Conservation (phyloP, 1,140 invertebrate genomes). For the Potamilus streckersoni region DNA sequence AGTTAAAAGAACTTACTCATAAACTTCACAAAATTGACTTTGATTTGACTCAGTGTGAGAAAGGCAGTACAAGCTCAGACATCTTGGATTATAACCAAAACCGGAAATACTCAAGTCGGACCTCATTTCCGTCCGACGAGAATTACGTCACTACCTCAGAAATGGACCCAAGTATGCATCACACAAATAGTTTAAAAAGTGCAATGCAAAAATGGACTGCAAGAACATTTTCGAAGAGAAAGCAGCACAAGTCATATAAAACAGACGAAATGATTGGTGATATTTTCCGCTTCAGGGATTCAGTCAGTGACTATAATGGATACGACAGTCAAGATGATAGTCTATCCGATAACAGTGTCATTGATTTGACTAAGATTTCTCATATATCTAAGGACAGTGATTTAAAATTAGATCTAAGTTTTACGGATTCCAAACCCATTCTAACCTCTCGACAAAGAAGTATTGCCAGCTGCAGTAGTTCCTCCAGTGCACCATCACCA, state of each 20-base stretch:
- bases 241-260: background rate
- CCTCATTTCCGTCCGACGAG: conserved; percentile 5
- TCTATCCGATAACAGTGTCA: conserved; percentile 10
- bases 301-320: conserved; percentile 3
- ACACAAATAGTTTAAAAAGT: conserved; percentile 18
- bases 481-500: conserved; percentile 26
- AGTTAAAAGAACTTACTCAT: conserved; percentile 39
- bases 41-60: conserved; percentile 29
- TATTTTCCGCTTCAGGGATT: conserved; percentile 9
- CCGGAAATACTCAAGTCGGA: conserved; percentile 26
- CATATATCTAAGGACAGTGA: background rate
- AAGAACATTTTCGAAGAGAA: conserved; percentile 30
- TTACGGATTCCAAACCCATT: too few species aligned
- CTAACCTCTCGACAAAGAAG: too few species aligned
- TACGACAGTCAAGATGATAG: conserved; percentile 6
- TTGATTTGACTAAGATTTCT: conserved; percentile 2
- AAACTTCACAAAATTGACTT: conserved; percentile 38
- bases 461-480: conserved; percentile 6
- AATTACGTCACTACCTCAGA: background rate
- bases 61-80: conserved; percentile 13
- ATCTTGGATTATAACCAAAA: conserved; percentile 39
- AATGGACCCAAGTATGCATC: conserved; percentile 4
- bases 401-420: too few species aligned
- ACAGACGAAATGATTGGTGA: conserved; percentile 10
- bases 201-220: conserved; percentile 30